Conservation (phyloP, 2,888 invertebrate species). For the Amorpha juglandis region DNA sequence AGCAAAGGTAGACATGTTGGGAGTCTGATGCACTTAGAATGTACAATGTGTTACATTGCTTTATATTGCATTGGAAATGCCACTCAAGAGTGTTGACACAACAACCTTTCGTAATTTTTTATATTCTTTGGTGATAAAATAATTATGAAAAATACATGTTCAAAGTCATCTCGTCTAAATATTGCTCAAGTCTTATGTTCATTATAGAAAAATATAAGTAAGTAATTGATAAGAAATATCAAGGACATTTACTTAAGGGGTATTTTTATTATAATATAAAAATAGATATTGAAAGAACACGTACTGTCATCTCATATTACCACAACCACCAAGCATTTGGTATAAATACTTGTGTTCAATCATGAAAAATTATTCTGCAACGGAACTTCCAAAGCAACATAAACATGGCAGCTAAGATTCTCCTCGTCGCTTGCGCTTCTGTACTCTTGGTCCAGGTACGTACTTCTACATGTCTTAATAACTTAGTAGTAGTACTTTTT, state of each 20-base stretch:
- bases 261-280: not conserved
- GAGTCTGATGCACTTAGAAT: slow-evolving; percentile 23
- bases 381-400: not conserved
- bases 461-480: not conserved
- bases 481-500: no score
- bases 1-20: slow-evolving; percentile 47
- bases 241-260: not conserved
- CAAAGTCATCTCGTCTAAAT: no score
- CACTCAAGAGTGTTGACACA: no score
- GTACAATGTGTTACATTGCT: slow-evolving; percentile 24
- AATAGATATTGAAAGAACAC: not conserved
- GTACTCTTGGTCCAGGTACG: slow-evolving; percentile 41
- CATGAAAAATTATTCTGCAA: not conserved
- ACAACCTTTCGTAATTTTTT: not conserved
- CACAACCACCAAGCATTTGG: not conserved
- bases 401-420: slow-evolving; percentile 25
- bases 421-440: slow-evolving; percentile 28
- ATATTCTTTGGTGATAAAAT: not conserved
- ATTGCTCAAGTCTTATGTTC: no score
- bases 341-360: slow-evolving; percentile 1
- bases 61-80: slow-evolving; percentile 1
- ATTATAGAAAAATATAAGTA: not conserved
- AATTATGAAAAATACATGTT: not conserved
- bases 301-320: not conserved
- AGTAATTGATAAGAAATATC: not conserved